These are phyloP conservation scores for Lithophane ornitopus DNA, from an alignment of 2,888 invertebrate genomes.

Conservation along the genomic window DNA sequence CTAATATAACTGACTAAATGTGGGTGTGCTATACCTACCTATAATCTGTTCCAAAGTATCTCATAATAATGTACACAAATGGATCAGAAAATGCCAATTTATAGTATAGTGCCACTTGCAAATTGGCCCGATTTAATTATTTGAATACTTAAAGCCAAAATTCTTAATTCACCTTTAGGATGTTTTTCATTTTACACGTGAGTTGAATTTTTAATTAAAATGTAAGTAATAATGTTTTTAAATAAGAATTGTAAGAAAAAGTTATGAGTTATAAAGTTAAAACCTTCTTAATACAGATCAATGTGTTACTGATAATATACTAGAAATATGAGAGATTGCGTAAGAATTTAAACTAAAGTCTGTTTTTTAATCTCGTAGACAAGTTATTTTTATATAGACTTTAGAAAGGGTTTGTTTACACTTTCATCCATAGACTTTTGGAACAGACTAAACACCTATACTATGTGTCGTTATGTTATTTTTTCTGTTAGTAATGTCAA, in stretches of 20 bases:
- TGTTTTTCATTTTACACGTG: neutral
- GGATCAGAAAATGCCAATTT: neutral
- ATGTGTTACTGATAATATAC: too few relatives aligned
- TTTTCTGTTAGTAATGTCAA: neutral
- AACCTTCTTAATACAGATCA: neutral
- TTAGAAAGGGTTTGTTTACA: neutral
- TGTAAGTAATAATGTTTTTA: neutral
- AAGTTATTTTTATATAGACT: too few relatives aligned
- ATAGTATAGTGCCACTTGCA: too few relatives aligned
- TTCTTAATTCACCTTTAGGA: neutral
- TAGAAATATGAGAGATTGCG: too few relatives aligned
- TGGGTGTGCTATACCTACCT: neutral
- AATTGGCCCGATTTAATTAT: neutral
- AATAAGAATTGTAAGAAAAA: neutral
- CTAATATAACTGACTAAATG: neutral
- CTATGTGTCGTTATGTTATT: constrained; percentile 1
- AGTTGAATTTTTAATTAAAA: neutral
- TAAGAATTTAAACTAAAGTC: neutral
- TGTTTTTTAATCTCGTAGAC: too few relatives aligned
- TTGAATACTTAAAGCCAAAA: neutral
- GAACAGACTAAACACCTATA: neutral
- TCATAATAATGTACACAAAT: neutral
- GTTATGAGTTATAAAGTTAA: too few relatives aligned
- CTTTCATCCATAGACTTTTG: neutral
- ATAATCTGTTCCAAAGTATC: neutral